phyloP scores from a whole-genome alignment of 2,797 vertebrate genomes.

The Psittacula derbiana region DNA sequence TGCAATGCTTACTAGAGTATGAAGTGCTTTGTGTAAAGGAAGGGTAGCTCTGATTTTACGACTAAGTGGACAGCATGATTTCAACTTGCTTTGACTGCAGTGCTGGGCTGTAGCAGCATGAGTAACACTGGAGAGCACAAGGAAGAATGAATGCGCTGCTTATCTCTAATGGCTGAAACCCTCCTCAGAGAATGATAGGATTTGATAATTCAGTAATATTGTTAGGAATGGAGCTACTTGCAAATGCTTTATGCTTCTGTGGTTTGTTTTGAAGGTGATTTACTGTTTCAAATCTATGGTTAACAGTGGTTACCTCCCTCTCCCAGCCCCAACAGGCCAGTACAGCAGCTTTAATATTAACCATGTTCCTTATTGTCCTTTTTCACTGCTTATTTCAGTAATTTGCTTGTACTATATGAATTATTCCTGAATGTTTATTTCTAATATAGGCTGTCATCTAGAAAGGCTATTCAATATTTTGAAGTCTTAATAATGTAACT shows the following conservation, averaged over 20 bases:
- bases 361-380: neutral
- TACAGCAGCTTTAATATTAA: neutral
- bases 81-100: neutral
- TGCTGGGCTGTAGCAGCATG: neutral
- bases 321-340: fast-evolving
- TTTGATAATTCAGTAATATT: neutral
- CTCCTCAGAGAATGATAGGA: neutral
- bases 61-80: constrained; percentile 3
- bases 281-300: neutral
- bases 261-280: neutral
- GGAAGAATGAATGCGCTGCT: neutral
- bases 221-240: neutral
- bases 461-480: neutral
- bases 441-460: neutral
- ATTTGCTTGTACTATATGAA: neutral
- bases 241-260: neutral
- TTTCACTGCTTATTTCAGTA: neutral
- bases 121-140: neutral
- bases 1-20: constrained; percentile 33
- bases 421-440: constrained; percentile 1
- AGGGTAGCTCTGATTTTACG: neutral
- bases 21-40: neutral
- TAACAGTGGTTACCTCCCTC: neutral
- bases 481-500: neutral
- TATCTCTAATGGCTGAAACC: neutral